A percentile compares a stretch with the other conserved stretches of the same genome.
Conservation (phyloP, 2,113 vertebrate species). For the Dipodomys spectabilis region DNA sequence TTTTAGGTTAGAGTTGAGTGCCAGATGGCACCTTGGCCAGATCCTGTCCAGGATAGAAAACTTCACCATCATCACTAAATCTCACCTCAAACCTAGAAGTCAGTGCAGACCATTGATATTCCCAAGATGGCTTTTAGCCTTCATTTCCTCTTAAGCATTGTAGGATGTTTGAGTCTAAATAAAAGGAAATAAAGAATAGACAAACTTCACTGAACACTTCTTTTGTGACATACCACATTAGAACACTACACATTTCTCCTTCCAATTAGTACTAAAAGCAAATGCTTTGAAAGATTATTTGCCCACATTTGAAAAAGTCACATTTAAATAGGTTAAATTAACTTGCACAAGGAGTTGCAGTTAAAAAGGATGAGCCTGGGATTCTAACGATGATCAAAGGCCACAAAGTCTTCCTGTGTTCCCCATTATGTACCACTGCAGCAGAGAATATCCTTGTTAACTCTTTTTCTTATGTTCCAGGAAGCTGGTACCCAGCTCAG, state of each 20-base stretch:
- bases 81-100: neutral
- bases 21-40: neutral
- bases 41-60: neutral
- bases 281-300: neutral
- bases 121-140: neutral
- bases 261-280: neutral
- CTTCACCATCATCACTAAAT: neutral
- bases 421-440: neutral
- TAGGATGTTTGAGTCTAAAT: neutral
- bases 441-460: neutral
- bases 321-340: neutral
- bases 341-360: neutral
- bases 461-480: neutral
- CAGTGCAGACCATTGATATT: neutral
- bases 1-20: neutral
- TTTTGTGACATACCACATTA: too few relatives aligned
- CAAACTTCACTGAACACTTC: neutral
- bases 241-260: neutral
- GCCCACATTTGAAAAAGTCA: neutral
- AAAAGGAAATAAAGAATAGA: neutral
- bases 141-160: neutral
- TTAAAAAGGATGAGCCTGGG: neutral
- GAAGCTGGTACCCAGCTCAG: fast-evolving
- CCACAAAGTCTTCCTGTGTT: neutral
- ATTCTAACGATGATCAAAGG: neutral